Base-by-base conservation (phyloP, 2,113 vertebrate species). In the Zosterops lateralis region DNA sequence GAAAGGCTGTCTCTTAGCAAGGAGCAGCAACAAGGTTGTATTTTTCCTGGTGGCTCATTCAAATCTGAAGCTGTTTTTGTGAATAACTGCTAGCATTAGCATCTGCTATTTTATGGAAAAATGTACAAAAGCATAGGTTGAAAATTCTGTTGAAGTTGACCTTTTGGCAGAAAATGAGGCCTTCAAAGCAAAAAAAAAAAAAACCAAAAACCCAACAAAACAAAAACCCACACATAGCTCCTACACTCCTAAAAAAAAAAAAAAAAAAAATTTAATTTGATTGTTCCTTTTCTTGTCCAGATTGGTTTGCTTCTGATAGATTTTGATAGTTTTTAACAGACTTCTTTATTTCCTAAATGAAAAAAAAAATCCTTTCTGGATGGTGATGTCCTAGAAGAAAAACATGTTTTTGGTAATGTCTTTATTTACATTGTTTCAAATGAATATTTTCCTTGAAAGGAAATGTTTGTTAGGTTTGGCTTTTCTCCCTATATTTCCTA, bases 401-500 rank as follows among this genome's bases (percentile, higher is more conserved):
- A 93, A 73, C 66, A 79, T 81, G 44, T 0, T 29, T 92, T 92
- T 87, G 81, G 92, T 91, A 85, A 70, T 47, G 44, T 77, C 88
- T 93, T 88, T 96, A 93, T 95, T 96, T 92, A 94, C 85, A 80
- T 88, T 93, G 72, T 90, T 96, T 94, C 68, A 83, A 93, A 94
- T 47, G 47, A 51, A 47, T 73, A 80, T 92, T 95, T 95, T 94
- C 75, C 83, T 90, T 93, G 93, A 96, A 93, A 96, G 60, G 95
- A 90, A 96, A 94, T 94, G 95, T 94, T 95, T 88, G 80, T 90
- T 93, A 77, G 83, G 85, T 94, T 95, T 96, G 92, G 79, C 92
- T 93, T 86, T 92, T 92, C 79, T 96, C 79, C 58, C 56, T 76
- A 2, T 29, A 58, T 92, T 96, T 95, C 88, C 71, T 60, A 90